Evolutionary conservation across 1,140 invertebrate genomes (phyloP).

Genomic region (Daktulosphaira vitifoliae): DNA sequence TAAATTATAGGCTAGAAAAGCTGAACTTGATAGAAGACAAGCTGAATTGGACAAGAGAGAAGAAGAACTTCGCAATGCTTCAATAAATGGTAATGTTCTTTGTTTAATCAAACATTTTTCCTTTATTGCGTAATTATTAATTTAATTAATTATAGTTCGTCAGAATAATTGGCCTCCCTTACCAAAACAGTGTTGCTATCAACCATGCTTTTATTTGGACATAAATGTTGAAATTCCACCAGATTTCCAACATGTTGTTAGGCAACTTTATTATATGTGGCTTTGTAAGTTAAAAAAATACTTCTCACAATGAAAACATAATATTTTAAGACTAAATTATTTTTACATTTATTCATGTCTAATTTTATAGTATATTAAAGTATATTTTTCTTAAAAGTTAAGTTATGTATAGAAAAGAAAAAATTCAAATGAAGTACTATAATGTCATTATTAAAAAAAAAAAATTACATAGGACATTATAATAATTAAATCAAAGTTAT

Average conservation of each 20-base stretch:
- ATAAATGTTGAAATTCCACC: constrained; percentile 98
- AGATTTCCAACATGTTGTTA: constrained; percentile 93
- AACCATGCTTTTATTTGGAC: constrained; percentile 99
- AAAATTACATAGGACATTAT: too few species aligned
- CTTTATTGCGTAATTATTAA: background rate
- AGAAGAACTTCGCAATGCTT: constrained; percentile 69
- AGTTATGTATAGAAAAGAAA: too few species aligned
- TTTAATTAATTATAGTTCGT: constrained; percentile 51
- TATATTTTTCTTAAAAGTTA: too few species aligned
- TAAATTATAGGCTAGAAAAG: constrained; percentile 64
- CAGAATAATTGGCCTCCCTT: constrained; percentile 98
- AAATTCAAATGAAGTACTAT: too few species aligned
- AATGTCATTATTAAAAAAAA: too few species aligned
- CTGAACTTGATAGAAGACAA: constrained; percentile 77
- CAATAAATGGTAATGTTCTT: constrained; percentile 51
- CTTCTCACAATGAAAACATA: too few species aligned
- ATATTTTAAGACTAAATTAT: too few species aligned
- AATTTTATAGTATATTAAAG: too few species aligned
- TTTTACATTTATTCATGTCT: too few species aligned
- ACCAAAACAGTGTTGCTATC: constrained; percentile 80
- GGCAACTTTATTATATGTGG: constrained; percentile 92
- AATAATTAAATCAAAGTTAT: too few species aligned
- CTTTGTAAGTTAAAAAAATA: constrained; percentile 85
- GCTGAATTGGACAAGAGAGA: constrained; percentile 79
- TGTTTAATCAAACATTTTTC: background rate